phyloP scores from a whole-genome alignment of 2,797 vertebrate genomes.

The Xenops minutus region DNA sequence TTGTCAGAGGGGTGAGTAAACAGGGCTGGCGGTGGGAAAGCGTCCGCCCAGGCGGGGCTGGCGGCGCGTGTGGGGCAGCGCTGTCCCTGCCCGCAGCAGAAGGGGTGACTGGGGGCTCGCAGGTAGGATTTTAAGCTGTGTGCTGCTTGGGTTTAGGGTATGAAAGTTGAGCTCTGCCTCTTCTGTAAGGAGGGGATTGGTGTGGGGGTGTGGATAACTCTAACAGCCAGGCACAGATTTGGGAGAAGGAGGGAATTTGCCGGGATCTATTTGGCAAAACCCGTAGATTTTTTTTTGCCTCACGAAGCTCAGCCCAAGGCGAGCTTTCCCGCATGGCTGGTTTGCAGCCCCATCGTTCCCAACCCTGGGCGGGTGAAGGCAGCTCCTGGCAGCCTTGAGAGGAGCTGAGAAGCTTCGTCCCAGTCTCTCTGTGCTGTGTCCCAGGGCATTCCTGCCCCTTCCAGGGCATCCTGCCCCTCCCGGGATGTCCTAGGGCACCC shows the following conservation, averaged over 20 bases:
- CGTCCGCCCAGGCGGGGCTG: background rate
- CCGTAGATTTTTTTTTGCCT: background rate
- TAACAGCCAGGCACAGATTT: background rate
- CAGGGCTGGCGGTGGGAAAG: background rate
- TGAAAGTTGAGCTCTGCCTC: background rate
- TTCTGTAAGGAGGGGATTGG: background rate
- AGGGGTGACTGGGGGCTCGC: background rate
- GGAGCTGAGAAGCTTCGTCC: background rate
- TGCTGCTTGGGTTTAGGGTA: background rate
- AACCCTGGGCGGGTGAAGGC: background rate
- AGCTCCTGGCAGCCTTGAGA: background rate
- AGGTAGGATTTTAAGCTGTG: rapidly evolving
- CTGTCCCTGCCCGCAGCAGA: background rate
- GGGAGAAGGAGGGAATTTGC: background rate
- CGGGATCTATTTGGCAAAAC: background rate
- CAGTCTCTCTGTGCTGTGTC: background rate
- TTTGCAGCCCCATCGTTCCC: background rate
- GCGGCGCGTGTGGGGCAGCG: background rate
- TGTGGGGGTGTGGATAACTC: background rate
- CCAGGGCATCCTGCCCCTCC: background rate
- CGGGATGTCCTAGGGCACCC: background rate
- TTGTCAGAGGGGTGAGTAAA: background rate
- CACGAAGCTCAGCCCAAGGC: background rate
- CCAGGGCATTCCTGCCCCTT: background rate
- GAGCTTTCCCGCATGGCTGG: background rate